Conservation (phyloP, 1,140 invertebrate genomes). For the Colletes gigas region DNA sequence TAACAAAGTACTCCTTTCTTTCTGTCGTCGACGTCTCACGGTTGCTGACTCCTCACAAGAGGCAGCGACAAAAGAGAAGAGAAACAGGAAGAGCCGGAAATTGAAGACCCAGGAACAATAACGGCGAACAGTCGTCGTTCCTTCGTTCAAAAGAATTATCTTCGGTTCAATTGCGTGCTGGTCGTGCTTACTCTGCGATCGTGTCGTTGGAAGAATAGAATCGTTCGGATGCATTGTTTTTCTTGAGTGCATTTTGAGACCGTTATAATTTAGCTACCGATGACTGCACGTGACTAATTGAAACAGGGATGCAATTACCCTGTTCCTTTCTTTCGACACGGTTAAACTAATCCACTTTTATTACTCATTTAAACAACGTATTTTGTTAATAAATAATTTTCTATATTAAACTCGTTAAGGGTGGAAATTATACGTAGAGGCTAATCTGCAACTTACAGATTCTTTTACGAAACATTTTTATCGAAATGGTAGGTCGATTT, state of each 20-base stretch:
- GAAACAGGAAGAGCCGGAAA: conserved; percentile 34
- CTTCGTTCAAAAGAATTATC: conserved; percentile 40
- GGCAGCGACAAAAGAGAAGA: conserved; percentile 15
- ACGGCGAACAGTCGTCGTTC: conserved; percentile 10
- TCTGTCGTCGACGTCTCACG: conserved; percentile 42
- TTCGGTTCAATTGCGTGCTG: conserved; percentile 48
- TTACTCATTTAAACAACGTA: neutral
- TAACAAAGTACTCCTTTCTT: conserved; percentile 48
- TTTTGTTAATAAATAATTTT: neutral
- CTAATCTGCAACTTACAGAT: too few species aligned
- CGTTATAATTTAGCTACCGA: too few species aligned
- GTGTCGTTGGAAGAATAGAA: neutral
- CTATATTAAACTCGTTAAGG: too few species aligned
- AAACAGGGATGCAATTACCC: neutral
- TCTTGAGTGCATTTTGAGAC: too few species aligned
- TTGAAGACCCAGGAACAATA: conserved; percentile 43
- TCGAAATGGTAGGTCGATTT: too few species aligned
- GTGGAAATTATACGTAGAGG: too few species aligned
- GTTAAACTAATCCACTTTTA: neutral
- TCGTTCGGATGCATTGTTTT: neutral
- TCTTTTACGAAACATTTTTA: too few species aligned
- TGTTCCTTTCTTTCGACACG: neutral
- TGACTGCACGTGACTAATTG: neutral
- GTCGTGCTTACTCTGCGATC: conserved; percentile 32
- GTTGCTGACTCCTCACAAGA: conserved; percentile 39